These are phyloP conservation scores for Taenioides sp. DNA, from an alignment of 2,797 vertebrate species.

Conservation along the genomic window DNA sequence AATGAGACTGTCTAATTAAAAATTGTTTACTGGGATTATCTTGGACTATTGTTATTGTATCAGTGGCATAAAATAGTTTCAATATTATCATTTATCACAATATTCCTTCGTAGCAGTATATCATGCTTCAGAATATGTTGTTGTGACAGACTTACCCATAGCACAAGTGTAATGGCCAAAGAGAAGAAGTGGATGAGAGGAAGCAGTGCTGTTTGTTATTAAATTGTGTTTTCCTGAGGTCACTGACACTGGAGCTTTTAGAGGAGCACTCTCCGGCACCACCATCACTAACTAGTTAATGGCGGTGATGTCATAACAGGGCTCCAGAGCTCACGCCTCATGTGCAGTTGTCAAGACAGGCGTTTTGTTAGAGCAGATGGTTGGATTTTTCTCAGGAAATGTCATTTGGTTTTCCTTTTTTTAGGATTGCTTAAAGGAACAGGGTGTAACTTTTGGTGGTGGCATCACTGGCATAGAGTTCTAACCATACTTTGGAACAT, in stretches of 20 bases:
- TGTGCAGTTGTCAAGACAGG: constrained; percentile 8
- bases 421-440: too few relatives aligned
- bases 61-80: too few relatives aligned
- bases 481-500: too few relatives aligned
- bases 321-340: neutral
- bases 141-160: neutral
- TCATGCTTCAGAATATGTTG: too few relatives aligned
- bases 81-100: too few relatives aligned
- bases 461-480: too few relatives aligned
- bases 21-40: too few relatives aligned
- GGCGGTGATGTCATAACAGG: constrained; percentile 72
- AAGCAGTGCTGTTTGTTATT: constrained; percentile 66
- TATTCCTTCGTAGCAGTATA: too few relatives aligned
- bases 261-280: constrained; percentile 56
- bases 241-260: constrained; percentile 67
- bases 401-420: neutral
- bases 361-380: neutral
- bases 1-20: too few relatives aligned
- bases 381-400: neutral
- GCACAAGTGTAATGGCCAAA: constrained; percentile 20
- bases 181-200: constrained; percentile 29
- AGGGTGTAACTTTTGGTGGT: too few relatives aligned
- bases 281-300: constrained; percentile 72
- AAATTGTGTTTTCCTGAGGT: constrained; percentile 72
- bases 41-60: too few relatives aligned